Base-by-base conservation (phyloP, 2,888 invertebrate genomes). In the Noctua comes region DNA sequence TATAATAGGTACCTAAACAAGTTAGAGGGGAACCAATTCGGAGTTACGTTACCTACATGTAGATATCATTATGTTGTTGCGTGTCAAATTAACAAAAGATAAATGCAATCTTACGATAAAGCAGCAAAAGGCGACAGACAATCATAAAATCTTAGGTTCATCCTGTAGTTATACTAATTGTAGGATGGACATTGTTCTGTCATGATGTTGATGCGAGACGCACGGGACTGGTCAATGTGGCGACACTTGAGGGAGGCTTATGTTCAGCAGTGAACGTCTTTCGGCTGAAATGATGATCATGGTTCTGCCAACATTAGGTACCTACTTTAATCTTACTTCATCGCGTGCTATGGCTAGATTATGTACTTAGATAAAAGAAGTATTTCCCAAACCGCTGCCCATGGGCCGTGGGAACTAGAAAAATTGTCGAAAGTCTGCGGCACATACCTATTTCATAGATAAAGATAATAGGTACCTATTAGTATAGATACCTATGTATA, bases 241-340 rank as follows among this genome's bases (percentile, higher is more conserved):
- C 36, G 4, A 36, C 4, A 3, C 4, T 36, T 36, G 36, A 5
- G 5, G 36, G 36, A 36, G 36, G 36, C 36, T 36, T 36, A 36
- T 36, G 36, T 36, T 5, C 36, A 36, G 36, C 36, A 36, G 36
- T 36, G 36, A 5, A 36, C 36, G 4, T 36, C 4, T 36, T 36
- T 36, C 36, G 4, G 36, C 36, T 36, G 36, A 36, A 36, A 36
- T 36, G 36, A 36, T 36, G 36, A 36, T 5, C 4, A 10, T 18
- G 5, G 54, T 40, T 82, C 64, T 18, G 11, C 70, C 43, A 51
- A 59, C 57, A 43, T 31, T 16, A 13, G n/a, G 13, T 16, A 16
- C 2, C 1, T 6, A 57, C 76, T 69, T 76, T 36, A 76, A 48
- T 82, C 13, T 76, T 76, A 51, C 83, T 51, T 76, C 76, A 82